Conservation (phyloP, 2,888 invertebrate genomes). For the Chymomyza fuscimana region DNA sequence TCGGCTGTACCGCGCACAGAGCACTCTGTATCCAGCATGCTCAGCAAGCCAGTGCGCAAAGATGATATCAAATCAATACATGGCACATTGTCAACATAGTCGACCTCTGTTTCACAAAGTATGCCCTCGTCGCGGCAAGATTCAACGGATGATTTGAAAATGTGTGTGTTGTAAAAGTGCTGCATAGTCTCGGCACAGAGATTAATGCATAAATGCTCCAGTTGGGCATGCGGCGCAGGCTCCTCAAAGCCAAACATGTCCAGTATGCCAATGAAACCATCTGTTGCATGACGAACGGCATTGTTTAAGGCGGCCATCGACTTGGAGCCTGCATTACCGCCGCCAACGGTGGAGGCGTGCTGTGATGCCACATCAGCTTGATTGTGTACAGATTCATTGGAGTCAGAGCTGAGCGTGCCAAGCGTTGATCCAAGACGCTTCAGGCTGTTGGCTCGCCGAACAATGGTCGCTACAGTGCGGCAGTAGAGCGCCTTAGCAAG, state of each 20-base stretch:
- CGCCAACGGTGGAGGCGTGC: conserved; percentile 91
- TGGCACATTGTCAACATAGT: conserved; percentile 95
- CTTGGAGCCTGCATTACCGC: conserved; percentile 89
- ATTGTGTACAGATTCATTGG: conserved; percentile 93
- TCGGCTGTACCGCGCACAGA: conserved; percentile 90
- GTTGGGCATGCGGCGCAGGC: conserved; percentile 89
- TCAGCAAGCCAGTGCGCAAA: conserved; percentile 92
- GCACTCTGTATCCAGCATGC: conserved; percentile 95
- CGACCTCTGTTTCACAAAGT: conserved; percentile 92
- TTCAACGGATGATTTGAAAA: conserved; percentile 95
- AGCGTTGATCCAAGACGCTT: conserved; percentile 90
- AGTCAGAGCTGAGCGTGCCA: conserved; percentile 91
- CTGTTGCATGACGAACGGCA: conserved; percentile 94
- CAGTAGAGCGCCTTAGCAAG: conserved; percentile 95
- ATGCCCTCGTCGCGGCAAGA: conserved; percentile 96
- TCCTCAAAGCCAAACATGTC: conserved; percentile 99
- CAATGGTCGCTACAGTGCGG: conserved; percentile 95
- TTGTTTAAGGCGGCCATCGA: conserved; percentile 95
- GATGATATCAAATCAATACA: conserved; percentile 97
- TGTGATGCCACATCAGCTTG: conserved; percentile 91
- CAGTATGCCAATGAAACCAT: conserved; percentile 96
- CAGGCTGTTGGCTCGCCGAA: conserved; percentile 94
- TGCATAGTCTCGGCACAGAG: conserved; percentile 98
- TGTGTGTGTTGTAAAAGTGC: conserved; percentile 98
- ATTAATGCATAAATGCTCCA: conserved; percentile 97